phyloP scores from a whole-genome alignment of 92 coral and sea anemone species.

The Zoanthus sociatus region DNA sequence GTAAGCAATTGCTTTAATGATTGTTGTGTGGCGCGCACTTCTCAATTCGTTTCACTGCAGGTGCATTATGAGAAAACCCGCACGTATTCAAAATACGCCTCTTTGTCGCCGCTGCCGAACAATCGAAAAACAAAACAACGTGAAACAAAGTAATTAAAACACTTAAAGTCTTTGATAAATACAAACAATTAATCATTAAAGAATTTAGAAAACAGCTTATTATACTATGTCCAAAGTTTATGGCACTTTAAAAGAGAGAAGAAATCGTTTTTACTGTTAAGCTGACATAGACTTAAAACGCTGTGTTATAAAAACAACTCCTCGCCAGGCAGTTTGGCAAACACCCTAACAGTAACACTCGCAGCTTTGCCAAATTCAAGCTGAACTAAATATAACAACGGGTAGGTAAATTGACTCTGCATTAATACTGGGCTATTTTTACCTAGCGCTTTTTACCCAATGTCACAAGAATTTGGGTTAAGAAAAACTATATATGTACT shows the following conservation, averaged over 20 bases:
- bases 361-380: neutral
- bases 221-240: conserved; percentile 8
- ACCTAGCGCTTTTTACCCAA: too few relatives aligned
- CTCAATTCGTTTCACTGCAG: conserved; percentile 13
- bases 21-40: neutral
- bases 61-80: neutral
- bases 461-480: too few relatives aligned
- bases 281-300: neutral
- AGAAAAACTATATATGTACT: too few relatives aligned
- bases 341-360: neutral
- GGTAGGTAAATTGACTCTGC: too few relatives aligned
- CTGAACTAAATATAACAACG: too few relatives aligned
- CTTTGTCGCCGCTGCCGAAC: neutral
- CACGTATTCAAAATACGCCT: neutral
- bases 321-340: neutral
- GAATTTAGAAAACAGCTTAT: conserved; percentile 12
- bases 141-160: conserved; percentile 11
- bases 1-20: conserved; percentile 26
- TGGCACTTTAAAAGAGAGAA: conserved; percentile 12
- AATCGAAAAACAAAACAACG: conserved; percentile 8
- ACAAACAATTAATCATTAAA: conserved; percentile 31
- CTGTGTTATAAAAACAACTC: conserved; percentile 1
- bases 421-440: too few relatives aligned
- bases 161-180: conserved; percentile 22
- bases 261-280: neutral